A percentile compares a stretch with the other conserved stretches of the same genome.
These are phyloP conservation scores for Drosophila mercatorum DNA, from an alignment of 2,888 invertebrate species.

Conservation along the genomic window DNA sequence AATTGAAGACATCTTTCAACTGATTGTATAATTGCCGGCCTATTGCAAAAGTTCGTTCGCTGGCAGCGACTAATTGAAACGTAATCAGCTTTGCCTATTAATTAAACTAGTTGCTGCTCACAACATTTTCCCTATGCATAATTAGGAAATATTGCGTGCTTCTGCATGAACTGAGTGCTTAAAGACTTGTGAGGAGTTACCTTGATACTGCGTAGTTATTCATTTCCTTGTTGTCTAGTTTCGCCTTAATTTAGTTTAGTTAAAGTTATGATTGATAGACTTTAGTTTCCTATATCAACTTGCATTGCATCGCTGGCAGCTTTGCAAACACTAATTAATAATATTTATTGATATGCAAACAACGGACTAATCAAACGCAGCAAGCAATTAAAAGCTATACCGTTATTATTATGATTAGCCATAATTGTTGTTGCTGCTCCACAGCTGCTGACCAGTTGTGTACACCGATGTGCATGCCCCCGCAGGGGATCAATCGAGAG, in stretches of 20 bases:
- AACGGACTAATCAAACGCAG: slow-evolving; percentile 58
- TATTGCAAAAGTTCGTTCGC: slow-evolving; percentile 37
- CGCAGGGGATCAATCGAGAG: slow-evolving; percentile 23
- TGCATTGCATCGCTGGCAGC: slow-evolving; percentile 25
- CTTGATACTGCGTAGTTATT: background rate
- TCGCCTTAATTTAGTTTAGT: background rate
- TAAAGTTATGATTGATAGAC: slow-evolving; percentile 12
- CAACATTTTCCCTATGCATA: slow-evolving; percentile 4
- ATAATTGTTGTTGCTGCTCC: slow-evolving; percentile 26
- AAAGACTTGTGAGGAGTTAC: no score
- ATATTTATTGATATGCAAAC: slow-evolving; percentile 50
- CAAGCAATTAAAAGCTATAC: slow-evolving; percentile 67
- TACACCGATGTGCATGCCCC: slow-evolving; percentile 39
- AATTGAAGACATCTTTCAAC: slow-evolving; percentile 69
- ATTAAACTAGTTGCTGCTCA: slow-evolving; percentile 28
- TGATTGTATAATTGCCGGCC: slow-evolving; percentile 60
- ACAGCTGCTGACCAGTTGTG: slow-evolving; percentile 53
- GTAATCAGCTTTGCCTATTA: slow-evolving; percentile 53
- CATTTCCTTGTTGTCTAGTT: background rate
- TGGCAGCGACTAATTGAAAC: slow-evolving; percentile 59
- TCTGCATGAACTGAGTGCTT: no score
- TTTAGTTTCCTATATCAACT: slow-evolving; percentile 25
- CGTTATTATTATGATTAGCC: slow-evolving; percentile 42
- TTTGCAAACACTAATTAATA: slow-evolving; percentile 53
- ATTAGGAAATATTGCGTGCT: background rate